phyloP scores from a whole-genome alignment of 1,140 invertebrate species.

The Drosophila tani region DNA sequence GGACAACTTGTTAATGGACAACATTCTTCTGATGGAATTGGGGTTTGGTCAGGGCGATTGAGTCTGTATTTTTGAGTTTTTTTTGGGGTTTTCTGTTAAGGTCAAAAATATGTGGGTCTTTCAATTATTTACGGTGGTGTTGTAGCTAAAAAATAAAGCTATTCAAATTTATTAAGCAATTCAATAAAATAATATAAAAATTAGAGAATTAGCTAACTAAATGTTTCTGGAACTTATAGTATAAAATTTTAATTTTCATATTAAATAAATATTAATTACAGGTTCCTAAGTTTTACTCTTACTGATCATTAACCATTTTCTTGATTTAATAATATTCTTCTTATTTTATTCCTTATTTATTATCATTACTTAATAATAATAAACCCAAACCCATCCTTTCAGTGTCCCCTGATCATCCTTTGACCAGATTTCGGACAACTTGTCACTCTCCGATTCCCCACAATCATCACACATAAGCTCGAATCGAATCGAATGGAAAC shows the following conservation, averaged over 20 bases:
- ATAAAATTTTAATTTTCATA: too few species aligned
- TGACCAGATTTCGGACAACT: conserved; percentile 65
- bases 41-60: conserved; percentile 7
- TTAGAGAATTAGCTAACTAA: too few species aligned
- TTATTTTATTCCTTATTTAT: neutral
- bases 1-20: conserved; percentile 76
- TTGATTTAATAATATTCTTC: too few species aligned
- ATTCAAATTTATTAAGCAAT: too few species aligned
- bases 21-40: conserved; percentile 70
- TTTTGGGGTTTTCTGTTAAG: conserved; percentile 34
- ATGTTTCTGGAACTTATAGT: too few species aligned
- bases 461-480: conserved; percentile 48
- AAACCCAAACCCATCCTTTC: neutral
- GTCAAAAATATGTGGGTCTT: conserved; percentile 49
- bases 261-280: too few species aligned
- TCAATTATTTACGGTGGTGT: conserved; percentile 43
- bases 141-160: neutral
- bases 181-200: too few species aligned
- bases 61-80: conserved; percentile 1
- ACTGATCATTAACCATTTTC: neutral
- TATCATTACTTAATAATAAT: neutral
- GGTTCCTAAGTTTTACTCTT: too few species aligned
- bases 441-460: conserved; percentile 38
- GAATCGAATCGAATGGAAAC: neutral
- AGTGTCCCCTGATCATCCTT: conserved; percentile 26